Evolutionary conservation across 2,888 invertebrate genomes (phyloP), one percentile per base, ranked within the genome.

Genomic region (Drosophila yooni): DNA sequence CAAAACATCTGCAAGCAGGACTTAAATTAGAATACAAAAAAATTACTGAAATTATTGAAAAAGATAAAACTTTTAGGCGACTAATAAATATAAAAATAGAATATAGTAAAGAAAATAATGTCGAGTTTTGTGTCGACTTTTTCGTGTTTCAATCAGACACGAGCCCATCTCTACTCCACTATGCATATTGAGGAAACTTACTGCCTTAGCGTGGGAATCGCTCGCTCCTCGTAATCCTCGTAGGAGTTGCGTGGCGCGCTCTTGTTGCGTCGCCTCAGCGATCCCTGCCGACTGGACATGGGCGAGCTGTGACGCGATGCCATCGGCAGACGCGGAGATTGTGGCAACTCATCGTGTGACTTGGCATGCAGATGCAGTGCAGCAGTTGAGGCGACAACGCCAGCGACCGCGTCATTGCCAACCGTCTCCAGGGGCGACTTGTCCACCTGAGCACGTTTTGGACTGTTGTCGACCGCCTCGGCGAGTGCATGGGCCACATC

Each of bases 191-290:
- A 29, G 7, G 18, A 11, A 54, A 91, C 95, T 95, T 94, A 97
- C 97, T 97, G 97, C 93, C 97, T 95, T 60, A 97, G 94, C 43
- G 97, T 96, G 11, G 98, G 98, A 70, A 98, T 94, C 0, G 97
- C 95, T 65, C 97, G 94, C 83, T 98, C 98, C 90, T 98, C 98
- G 84, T 98, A 98, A 80, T 97, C 97, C 92, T 97, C 97, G 87
- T 97, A 97, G 5, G 96, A 97, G 18, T 96, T 95, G 21, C 95
- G 93, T 4, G 94, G 94, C 2, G 95, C 96, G 67, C 96, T 96
- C 91, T 96, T 96, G 77, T 95, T 95, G 62, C 95, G 92, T 91
- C 96, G 93, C 93, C 94, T 94, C 67, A 94, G 94, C 50, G 94
- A 96, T 34, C 95, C 95, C 68, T 93, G 93, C 25, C 92, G 89